A percentile compares a stretch with the other conserved stretches of the same genome.
phyloP scores from a whole-genome alignment of 2,797 vertebrate species.

The Micropoecilia bifurca region DNA sequence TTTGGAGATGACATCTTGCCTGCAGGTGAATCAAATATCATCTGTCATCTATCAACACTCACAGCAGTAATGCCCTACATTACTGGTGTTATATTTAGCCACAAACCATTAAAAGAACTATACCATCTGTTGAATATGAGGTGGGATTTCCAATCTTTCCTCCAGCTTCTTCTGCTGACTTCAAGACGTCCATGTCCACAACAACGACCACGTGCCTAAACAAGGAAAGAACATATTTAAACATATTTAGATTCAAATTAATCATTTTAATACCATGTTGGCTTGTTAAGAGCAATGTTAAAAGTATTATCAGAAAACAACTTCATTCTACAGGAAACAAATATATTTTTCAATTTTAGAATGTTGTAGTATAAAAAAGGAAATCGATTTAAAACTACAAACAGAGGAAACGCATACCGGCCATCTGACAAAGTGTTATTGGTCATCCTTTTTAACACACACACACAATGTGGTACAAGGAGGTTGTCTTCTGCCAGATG shows the following conservation, averaged over 20 bases:
- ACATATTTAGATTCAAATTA: not conserved
- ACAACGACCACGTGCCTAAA: slow-evolving; percentile 58
- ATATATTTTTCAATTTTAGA: not conserved
- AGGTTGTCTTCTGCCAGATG: slow-evolving; percentile 50
- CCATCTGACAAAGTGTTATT: slow-evolving; percentile 56
- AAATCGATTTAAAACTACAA: not conserved
- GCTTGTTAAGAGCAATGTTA: not conserved
- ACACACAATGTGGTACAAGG: slow-evolving; percentile 65
- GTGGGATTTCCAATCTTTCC: slow-evolving; percentile 69
- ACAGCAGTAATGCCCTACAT: not conserved
- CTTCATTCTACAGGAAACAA: not conserved
- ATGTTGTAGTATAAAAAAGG: not conserved
- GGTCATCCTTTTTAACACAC: slow-evolving; percentile 54
- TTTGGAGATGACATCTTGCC: slow-evolving; percentile 35
- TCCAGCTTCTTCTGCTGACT: slow-evolving; percentile 61
- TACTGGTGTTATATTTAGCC: not conserved
- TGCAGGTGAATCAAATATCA: slow-evolving; percentile 38
- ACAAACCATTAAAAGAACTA: slow-evolving; percentile 6
- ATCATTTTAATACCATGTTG: not conserved
- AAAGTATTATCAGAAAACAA: not conserved
- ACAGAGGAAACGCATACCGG: slow-evolving; percentile 44
- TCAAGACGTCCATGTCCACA: slow-evolving; percentile 65
- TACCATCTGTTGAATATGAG: slow-evolving; percentile 46
- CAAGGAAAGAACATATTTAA: not conserved
- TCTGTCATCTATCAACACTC: not conserved